Percentiles rank a stretch among this genome's conserved stretches.
Conservation (phyloP, 2,888 invertebrate species). For the Drosophila infuscata region DNA sequence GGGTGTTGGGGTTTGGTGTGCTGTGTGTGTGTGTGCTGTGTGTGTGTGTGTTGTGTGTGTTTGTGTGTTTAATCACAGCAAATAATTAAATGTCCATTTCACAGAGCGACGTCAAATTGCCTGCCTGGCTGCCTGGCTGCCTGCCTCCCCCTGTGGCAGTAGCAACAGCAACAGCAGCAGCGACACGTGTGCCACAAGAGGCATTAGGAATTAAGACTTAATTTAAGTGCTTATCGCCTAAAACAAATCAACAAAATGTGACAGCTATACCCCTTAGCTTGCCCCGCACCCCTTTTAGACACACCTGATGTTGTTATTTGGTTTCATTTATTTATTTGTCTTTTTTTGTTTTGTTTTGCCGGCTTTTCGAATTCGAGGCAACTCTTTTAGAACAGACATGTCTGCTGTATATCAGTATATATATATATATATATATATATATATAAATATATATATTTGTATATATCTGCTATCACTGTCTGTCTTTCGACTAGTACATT, state of each 20-base stretch:
- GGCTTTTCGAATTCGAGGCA: constrained; percentile 5
- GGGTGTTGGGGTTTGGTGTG: not conserved
- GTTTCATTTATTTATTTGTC: constrained; percentile 5
- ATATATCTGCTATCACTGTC: not conserved
- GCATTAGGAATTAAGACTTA: constrained; percentile 84
- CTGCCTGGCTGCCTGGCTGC: constrained; percentile 2
- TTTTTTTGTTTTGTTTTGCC: constrained; percentile 6
- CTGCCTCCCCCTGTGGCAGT: constrained; percentile 4
- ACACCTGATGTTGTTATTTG: constrained; percentile 8
- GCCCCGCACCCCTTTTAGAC: not conserved
- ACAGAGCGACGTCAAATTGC: constrained; percentile 51
- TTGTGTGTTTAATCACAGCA: constrained; percentile 79
- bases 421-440: not conserved
- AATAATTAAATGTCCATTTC: constrained; percentile 84
- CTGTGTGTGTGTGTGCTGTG: constrained; percentile 28
- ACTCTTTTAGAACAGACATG: constrained; percentile 14
- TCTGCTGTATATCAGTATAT: constrained; percentile 1
- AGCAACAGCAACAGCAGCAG: constrained; percentile 24
- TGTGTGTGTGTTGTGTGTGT: constrained; percentile 49
- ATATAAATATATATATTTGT: not conserved
- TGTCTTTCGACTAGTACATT: constrained; percentile 47
- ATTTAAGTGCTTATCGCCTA: constrained; percentile 83
- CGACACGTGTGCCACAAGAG: constrained; percentile 83
- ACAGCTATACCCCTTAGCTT: not conserved
- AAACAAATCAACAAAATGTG: constrained; percentile 79